phyloP scores from a whole-genome alignment of 2,888 invertebrate species.

The Pardosa pseudoannulata region DNA sequence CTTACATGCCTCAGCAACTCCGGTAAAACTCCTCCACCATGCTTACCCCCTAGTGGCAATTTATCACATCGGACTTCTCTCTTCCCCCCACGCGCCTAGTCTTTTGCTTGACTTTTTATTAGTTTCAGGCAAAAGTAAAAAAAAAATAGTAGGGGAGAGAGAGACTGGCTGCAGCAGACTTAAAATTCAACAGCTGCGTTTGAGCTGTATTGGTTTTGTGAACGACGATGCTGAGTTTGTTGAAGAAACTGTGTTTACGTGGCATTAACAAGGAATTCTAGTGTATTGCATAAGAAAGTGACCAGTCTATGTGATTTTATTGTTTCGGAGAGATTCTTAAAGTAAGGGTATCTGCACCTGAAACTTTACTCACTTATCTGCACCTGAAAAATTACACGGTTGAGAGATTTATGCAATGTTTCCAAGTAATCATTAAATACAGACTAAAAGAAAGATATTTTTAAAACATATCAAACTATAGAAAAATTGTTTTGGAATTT shows the following conservation, averaged over 20 bases:
- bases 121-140: conserved; percentile 6
- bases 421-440: too few relatives aligned
- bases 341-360: background rate
- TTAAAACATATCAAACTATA: too few relatives aligned
- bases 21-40: background rate
- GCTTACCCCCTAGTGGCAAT: conserved; percentile 18
- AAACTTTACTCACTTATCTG: too few relatives aligned
- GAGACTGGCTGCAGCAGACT: conserved; percentile 18
- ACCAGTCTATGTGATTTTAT: background rate
- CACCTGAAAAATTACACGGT: too few relatives aligned
- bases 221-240: background rate
- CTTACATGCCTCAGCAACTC: conserved; percentile 26
- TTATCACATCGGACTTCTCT: conserved; percentile 29
- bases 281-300: background rate
- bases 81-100: background rate
- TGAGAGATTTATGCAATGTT: too few relatives aligned
- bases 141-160: too few relatives aligned
- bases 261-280: background rate
- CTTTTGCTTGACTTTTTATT: conserved; percentile 38
- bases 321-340: background rate
- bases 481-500: too few relatives aligned
- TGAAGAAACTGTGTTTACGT: too few relatives aligned
- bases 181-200: conserved; percentile 60
- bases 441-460: too few relatives aligned
- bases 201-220: conserved; percentile 49